These are phyloP conservation scores for Bradypodion ventrale DNA, from an alignment of 2,797 vertebrate genomes.

Conservation along the genomic window DNA sequence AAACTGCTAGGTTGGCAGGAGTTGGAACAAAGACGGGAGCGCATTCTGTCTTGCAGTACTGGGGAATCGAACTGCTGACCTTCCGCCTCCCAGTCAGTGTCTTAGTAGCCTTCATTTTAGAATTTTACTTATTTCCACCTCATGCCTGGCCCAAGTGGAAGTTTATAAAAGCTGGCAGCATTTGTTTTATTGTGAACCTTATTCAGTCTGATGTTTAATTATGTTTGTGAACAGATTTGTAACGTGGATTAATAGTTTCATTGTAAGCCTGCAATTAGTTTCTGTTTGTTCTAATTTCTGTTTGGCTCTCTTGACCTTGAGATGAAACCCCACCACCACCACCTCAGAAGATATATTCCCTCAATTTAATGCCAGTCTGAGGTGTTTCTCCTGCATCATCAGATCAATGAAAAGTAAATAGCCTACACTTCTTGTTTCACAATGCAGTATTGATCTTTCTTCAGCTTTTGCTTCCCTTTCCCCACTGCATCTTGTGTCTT, in stretches of 20 bases:
- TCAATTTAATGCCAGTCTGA: conserved; percentile 98
- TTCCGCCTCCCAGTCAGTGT: too few species aligned
- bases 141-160: conserved; percentile 49
- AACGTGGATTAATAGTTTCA: conserved; percentile 88
- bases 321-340: conserved; percentile 77
- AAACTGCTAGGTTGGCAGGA: too few species aligned
- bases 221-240: conserved; percentile 73
- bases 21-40: too few species aligned
- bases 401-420: conserved; percentile 99
- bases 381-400: conserved; percentile 99
- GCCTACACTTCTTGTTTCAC: conserved; percentile 99
- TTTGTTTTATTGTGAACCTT: conserved; percentile 67
- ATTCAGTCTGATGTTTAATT: conserved; percentile 73
- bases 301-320: conserved; percentile 84
- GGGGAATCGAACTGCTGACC: too few species aligned
- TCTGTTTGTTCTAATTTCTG: conserved; percentile 86
- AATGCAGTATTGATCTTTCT: conserved; percentile 98
- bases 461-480: conserved; percentile 93
- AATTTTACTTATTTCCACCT: conserved; percentile 26
- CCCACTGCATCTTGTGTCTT: conserved; percentile 90
- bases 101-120: conserved; percentile 33
- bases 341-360: conserved; percentile 88
- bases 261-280: conserved; percentile 80
- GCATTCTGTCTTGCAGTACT: too few species aligned
- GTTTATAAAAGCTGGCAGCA: conserved; percentile 46